Evolutionary conservation across 2,888 invertebrate genomes (phyloP).

Genomic region (Drosophila cognata): DNA sequence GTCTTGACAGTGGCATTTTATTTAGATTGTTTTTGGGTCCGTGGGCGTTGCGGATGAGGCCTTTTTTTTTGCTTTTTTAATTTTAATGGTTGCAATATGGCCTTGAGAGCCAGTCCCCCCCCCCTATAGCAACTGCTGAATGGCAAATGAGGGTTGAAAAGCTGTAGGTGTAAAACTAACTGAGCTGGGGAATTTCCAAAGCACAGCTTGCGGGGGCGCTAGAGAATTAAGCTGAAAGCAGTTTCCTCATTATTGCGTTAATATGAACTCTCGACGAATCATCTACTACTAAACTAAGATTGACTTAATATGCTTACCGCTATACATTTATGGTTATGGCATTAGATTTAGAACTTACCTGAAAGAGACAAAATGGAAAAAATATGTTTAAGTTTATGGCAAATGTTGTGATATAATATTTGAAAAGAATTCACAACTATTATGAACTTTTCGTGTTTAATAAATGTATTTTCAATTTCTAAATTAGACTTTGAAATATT

Average conservation of each 20-base stretch:
- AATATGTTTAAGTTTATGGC: background rate
- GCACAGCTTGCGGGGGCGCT: background rate
- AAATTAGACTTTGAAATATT: background rate
- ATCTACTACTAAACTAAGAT: too few relatives aligned
- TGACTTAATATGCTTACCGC: conserved; percentile 3
- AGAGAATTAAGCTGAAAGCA: background rate
- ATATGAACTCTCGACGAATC: background rate
- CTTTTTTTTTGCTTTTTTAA: conserved; percentile 1
- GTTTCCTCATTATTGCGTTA: background rate
- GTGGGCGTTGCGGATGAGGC: background rate
- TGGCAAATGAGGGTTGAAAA: background rate
- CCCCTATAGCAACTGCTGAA: background rate
- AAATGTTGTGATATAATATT: background rate
- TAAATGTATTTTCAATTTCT: background rate
- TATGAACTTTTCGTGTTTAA: background rate
- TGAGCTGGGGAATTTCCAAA: background rate
- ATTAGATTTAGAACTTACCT: conserved; percentile 1
- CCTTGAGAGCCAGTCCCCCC: conserved; percentile 6
- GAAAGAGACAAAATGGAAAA: background rate
- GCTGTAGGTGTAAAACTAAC: background rate
- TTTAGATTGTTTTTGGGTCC: conserved; percentile 29
- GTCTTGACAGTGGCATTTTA: conserved; percentile 9
- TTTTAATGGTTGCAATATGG: conserved; percentile 16
- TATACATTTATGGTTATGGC: background rate
- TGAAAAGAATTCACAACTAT: background rate